Percentiles rank a stretch among this genome's conserved stretches.
phyloP scores from a whole-genome alignment of 2,888 invertebrate genomes.

The Cryptophagus acutangulus region DNA sequence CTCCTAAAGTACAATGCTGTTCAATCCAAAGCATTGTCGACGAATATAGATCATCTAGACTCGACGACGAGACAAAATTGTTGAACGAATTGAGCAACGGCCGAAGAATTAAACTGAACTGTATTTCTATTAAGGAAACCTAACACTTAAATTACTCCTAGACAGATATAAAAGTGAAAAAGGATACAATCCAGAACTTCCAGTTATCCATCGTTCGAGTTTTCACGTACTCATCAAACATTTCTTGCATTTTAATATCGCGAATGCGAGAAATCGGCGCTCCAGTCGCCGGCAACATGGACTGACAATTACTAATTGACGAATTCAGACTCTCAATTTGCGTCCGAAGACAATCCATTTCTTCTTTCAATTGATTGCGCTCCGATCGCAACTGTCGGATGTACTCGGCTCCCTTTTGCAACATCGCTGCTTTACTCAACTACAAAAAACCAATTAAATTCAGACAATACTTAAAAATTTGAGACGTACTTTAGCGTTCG shows the following conservation, averaged over 20 bases:
- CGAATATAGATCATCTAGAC: conserved; percentile 84
- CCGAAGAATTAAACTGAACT: conserved; percentile 90
- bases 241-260: conserved; percentile 85
- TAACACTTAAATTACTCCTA: too few relatives aligned
- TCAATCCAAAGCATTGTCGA: conserved; percentile 93
- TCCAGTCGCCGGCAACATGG: conserved; percentile 91
- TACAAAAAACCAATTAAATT: conserved; percentile 39
- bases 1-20: conserved; percentile 91
- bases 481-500: conserved; percentile 71
- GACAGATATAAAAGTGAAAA: too few relatives aligned
- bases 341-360: conserved; percentile 79
- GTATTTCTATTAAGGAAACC: too few relatives aligned
- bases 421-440: conserved; percentile 93
- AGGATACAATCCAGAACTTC: conserved; percentile 99
- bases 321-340: conserved; percentile 84
- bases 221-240: conserved; percentile 89
- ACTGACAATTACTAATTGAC: conserved; percentile 78
- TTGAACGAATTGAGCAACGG: conserved; percentile 88
- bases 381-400: conserved; percentile 84
- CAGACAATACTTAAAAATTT: neutral
- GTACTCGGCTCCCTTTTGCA: conserved; percentile 95
- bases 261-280: conserved; percentile 88
- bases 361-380: conserved; percentile 79
- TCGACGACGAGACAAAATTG: conserved; percentile 85
- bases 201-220: conserved; percentile 84